Evolutionary conservation across 2,113 vertebrate genomes (phyloP).

Genomic region (Geococcyx californianus): DNA sequence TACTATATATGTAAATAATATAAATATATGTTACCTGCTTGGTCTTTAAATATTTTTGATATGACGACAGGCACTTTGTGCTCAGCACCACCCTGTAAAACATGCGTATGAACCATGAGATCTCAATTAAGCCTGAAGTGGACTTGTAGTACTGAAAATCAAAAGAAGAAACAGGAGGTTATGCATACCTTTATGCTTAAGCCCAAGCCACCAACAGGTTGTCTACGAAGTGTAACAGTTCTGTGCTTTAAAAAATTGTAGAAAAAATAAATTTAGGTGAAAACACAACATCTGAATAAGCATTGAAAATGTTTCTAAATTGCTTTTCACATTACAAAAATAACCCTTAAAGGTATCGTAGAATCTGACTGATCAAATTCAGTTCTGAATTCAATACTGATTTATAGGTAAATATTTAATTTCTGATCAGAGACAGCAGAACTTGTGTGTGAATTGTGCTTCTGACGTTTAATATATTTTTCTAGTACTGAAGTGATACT

Average conservation of each 20-base stretch:
- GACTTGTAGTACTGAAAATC: not conserved
- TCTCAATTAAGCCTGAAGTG: not conserved
- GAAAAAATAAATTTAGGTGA: slow-evolving; percentile 75
- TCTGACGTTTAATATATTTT: not conserved
- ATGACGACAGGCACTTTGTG: slow-evolving; percentile 94
- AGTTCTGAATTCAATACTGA: not conserved
- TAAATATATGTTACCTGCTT: slow-evolving; percentile 85
- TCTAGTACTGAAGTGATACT: not conserved
- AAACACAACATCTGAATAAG: slow-evolving; percentile 34
- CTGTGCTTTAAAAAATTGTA: slow-evolving; percentile 95
- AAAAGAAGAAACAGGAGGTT: not conserved
- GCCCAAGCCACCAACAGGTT: slow-evolving; percentile 89
- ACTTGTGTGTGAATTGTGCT: not conserved
- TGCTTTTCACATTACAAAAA: not conserved
- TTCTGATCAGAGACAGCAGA: not conserved
- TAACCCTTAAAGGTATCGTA: not conserved
- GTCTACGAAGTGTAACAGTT: slow-evolving; percentile 93
- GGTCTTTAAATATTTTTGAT: slow-evolving; percentile 95
- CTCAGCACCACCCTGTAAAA: slow-evolving; percentile 91
- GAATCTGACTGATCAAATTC: not conserved
- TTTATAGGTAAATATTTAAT: not conserved
- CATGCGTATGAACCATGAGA: not conserved
- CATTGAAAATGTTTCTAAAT: not conserved
- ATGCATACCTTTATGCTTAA: slow-evolving; percentile 93
- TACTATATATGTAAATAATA: not conserved